A percentile compares a stretch with the other conserved stretches of the same genome.
phyloP scores from a whole-genome alignment of 2,888 invertebrate species.

The Eupithecia subumbrata region DNA sequence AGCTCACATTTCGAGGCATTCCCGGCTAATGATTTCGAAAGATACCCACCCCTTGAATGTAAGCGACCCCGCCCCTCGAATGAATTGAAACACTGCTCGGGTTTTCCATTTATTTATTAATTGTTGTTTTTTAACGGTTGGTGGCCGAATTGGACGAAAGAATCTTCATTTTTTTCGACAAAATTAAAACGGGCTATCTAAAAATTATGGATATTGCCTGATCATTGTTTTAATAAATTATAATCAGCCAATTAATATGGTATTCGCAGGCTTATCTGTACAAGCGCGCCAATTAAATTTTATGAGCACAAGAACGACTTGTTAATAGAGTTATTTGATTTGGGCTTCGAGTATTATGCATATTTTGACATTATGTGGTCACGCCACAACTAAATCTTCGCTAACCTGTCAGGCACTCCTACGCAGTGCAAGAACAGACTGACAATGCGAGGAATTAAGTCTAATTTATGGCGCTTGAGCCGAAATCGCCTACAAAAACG shows the following conservation, averaged over 20 bases:
- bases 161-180: slow-evolving; percentile 33
- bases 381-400: slow-evolving; percentile 62
- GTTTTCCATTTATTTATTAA: slow-evolving; percentile 77
- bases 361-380: slow-evolving; percentile 63
- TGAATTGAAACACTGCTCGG: slow-evolving; percentile 81
- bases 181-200: slow-evolving; percentile 17
- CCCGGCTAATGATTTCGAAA: slow-evolving; percentile 82
- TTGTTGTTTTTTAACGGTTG: slow-evolving; percentile 77
- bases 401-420: slow-evolving; percentile 53
- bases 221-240: slow-evolving; percentile 28
- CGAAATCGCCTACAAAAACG: slow-evolving; percentile 42
- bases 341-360: slow-evolving; percentile 45
- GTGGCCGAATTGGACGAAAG: slow-evolving; percentile 59
- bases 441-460: slow-evolving; percentile 53
- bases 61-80: slow-evolving; percentile 79
- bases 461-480: slow-evolving; percentile 52
- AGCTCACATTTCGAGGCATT: slow-evolving; percentile 76
- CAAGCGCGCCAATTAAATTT: slow-evolving; percentile 40
- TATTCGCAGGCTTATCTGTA: slow-evolving; percentile 29
- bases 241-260: slow-evolving; percentile 35
- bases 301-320: slow-evolving; percentile 43
- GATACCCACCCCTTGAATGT: slow-evolving; percentile 83
- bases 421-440: slow-evolving; percentile 52
- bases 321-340: slow-evolving; percentile 51
- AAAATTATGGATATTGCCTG: slow-evolving; percentile 29